phyloP scores from a whole-genome alignment of 2,888 invertebrate species.

The Tridacna crocea region DNA sequence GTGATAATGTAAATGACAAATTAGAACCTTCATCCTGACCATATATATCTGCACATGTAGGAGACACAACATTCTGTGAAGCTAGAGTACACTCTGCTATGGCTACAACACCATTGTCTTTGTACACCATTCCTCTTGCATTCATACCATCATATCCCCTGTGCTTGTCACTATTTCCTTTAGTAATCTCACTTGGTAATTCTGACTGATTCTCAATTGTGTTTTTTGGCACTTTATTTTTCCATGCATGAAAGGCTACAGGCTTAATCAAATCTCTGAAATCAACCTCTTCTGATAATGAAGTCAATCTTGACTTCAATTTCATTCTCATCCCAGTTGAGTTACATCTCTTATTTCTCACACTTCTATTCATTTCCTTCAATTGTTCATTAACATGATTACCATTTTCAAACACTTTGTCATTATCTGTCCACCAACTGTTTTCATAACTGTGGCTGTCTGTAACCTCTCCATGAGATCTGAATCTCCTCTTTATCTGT shows the following conservation, averaged over 20 bases:
- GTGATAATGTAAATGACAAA: slow-evolving; percentile 9
- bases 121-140: background rate
- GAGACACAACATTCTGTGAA: slow-evolving; percentile 23
- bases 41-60: slow-evolving; percentile 61
- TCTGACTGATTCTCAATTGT: background rate
- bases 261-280: slow-evolving; percentile 30
- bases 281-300: slow-evolving; percentile 24
- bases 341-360: background rate
- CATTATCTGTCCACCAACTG: background rate
- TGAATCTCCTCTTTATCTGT: slow-evolving; percentile 7
- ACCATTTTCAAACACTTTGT: background rate
- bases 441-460: background rate
- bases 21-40: slow-evolving; percentile 48
- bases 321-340: background rate
- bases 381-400: too few relatives aligned
- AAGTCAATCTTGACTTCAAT: slow-evolving; percentile 27
- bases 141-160: background rate
- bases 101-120: slow-evolving; percentile 8
- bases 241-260: slow-evolving; percentile 1
- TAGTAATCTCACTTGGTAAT: slow-evolving; percentile 2
- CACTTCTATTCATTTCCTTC: background rate
- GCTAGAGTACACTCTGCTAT: background rate
- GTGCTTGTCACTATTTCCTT: background rate
- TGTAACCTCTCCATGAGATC: slow-evolving; percentile 6
- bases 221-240: background rate